These are phyloP conservation scores for Corythucha ciliata DNA, from an alignment of 2,888 invertebrate genomes.

Conservation along the genomic window DNA sequence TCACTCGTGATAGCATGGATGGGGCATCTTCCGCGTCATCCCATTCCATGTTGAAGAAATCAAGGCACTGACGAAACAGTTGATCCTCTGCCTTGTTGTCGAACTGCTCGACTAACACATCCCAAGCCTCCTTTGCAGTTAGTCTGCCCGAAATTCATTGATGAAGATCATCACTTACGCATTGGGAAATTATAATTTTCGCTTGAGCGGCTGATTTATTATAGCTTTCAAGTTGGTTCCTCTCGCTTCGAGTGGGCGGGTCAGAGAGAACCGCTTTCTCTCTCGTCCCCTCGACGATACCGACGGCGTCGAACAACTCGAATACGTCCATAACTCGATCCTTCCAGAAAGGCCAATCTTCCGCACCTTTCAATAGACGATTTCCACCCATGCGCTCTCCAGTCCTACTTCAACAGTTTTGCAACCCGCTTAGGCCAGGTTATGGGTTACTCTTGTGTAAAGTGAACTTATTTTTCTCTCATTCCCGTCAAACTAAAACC, in stretches of 20 bases:
- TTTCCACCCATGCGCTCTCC: no score
- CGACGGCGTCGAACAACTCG: constrained; percentile 8
- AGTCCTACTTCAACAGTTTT: no score
- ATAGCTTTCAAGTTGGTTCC: constrained; percentile 3
- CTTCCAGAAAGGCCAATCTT: constrained; percentile 12
- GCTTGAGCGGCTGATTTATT: constrained; percentile 21
- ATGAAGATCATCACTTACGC: constrained; percentile 21
- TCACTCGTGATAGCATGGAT: constrained; percentile 11
- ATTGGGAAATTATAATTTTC: constrained; percentile 25
- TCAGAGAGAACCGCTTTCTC: neutral
- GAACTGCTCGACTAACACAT: neutral
- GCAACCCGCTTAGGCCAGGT: no score
- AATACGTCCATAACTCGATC: constrained; percentile 9
- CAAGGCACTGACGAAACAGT: constrained; percentile 19
- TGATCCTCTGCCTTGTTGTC: constrained; percentile 9
- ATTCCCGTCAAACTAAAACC: no score
- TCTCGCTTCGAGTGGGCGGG: constrained; percentile 10
- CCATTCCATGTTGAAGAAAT: constrained; percentile 21
- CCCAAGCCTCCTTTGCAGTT: constrained; percentile 16
- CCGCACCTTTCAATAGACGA: constrained; percentile 10
- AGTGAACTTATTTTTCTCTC: no score
- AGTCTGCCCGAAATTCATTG: constrained; percentile 11
- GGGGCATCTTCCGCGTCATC: constrained; percentile 12
- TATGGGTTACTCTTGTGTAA: no score
- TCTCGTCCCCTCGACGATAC: constrained; percentile 5